Percentiles rank a stretch among this genome's conserved stretches.
These are phyloP conservation scores for Heliconius melpomene DNA, from an alignment of 1,140 invertebrate genomes.

Conservation along the genomic window DNA sequence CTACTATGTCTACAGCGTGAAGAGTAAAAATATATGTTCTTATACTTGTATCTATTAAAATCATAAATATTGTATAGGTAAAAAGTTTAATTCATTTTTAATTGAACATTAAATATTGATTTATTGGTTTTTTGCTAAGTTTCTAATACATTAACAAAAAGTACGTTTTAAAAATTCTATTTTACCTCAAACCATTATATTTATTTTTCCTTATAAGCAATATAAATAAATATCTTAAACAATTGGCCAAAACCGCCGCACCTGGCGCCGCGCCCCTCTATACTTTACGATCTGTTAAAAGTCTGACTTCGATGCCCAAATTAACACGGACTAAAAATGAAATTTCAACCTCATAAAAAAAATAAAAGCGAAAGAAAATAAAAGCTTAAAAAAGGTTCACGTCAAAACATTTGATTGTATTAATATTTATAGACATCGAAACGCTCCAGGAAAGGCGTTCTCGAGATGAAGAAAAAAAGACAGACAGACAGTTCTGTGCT, in stretches of 20 bases:
- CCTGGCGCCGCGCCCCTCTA: conserved; percentile 64
- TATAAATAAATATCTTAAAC: conserved; percentile 22
- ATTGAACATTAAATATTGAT: too few species aligned
- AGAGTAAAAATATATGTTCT: too few species aligned
- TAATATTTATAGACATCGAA: conserved; percentile 78
- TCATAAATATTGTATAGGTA: too few species aligned
- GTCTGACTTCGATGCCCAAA: conserved; percentile 81
- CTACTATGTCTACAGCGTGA: too few species aligned
- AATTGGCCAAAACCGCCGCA: conserved; percentile 53
- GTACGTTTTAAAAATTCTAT: not conserved
- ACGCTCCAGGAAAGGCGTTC: conserved; percentile 72
- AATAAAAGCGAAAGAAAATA: conserved; percentile 74
- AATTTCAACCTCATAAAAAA: conserved; percentile 72
- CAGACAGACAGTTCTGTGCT: conserved; percentile 78
- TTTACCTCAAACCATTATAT: not conserved
- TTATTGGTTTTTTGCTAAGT: too few species aligned
- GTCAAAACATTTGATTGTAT: conserved; percentile 82
- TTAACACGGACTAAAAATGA: conserved; percentile 82
- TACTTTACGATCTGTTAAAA: conserved; percentile 83
- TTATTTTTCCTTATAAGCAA: not conserved
- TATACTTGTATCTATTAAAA: too few species aligned
- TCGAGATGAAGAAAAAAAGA: conserved; percentile 68
- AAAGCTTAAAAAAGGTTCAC: conserved; percentile 78
- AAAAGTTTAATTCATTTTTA: too few species aligned
- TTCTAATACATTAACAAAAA: not conserved